These are phyloP conservation scores for Eupelmus urozonus DNA, from an alignment of 2,888 invertebrate genomes.

Conservation along the genomic window DNA sequence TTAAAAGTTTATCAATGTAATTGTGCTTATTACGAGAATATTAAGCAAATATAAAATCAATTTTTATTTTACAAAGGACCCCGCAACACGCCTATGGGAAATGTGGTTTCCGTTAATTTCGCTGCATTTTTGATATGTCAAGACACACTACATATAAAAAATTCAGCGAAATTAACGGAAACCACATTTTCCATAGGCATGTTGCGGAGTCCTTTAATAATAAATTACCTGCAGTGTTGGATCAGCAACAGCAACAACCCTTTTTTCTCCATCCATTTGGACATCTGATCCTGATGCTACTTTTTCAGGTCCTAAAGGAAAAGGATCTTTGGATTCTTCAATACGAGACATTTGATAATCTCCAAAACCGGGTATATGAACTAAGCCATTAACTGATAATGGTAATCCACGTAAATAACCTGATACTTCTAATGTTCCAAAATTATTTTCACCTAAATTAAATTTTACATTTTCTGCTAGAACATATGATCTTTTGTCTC, in stretches of 20 bases:
- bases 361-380: slow-evolving; percentile 95
- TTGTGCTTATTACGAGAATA: no score
- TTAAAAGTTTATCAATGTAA: slow-evolving; percentile 41
- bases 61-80: no score
- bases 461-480: slow-evolving; percentile 89
- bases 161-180: no score
- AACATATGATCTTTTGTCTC: slow-evolving; percentile 90
- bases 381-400: slow-evolving; percentile 90
- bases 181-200: no score
- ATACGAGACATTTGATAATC: slow-evolving; percentile 95
- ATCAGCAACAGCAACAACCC: slow-evolving; percentile 82
- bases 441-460: slow-evolving; percentile 78
- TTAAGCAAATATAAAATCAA: no score
- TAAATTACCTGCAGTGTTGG: slow-evolving; percentile 82
- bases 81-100: no score
- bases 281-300: slow-evolving; percentile 70
- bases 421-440: slow-evolving; percentile 87
- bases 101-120: no score
- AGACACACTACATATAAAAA: no score
- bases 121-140: no score
- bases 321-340: slow-evolving; percentile 84
- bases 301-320: slow-evolving; percentile 79
- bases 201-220: no score
- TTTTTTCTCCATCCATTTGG: slow-evolving; percentile 77
- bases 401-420: slow-evolving; percentile 92